Percentiles rank a stretch among this genome's conserved stretches.
Conservation (phyloP, 2,113 vertebrate genomes). For the Brachypodius melanocephalos region DNA sequence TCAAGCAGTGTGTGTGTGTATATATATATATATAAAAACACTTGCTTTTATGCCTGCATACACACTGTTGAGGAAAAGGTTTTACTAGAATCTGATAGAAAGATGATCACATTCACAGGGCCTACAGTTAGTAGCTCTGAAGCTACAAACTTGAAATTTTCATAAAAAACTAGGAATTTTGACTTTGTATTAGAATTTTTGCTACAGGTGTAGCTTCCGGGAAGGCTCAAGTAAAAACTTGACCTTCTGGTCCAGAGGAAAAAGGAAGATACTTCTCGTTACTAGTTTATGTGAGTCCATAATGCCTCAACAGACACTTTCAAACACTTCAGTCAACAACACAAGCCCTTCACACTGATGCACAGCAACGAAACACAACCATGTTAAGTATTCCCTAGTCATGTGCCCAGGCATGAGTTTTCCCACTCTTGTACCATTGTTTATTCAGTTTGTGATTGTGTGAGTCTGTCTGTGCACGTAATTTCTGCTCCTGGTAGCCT, state of each 20-base stretch:
- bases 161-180: not conserved
- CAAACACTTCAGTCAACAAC: not conserved
- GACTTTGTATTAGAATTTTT: not conserved
- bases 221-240: not conserved
- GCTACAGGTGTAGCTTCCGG: not conserved
- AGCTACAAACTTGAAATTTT: not conserved
- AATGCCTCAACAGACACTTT: not conserved
- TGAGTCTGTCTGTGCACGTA: not conserved
- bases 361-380: not conserved
- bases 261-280: not conserved
- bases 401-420: not conserved
- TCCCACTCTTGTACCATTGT: not conserved
- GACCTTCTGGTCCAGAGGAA: not conserved
- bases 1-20: no score
- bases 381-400: not conserved
- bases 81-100: not conserved
- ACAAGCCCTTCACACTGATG: not conserved
- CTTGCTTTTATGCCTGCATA: rapidly evolving
- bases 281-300: not conserved
- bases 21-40: no score
- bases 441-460: not conserved
- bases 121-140: not conserved
- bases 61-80: not conserved
- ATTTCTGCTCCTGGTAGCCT: not conserved
- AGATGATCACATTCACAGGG: not conserved